Conservation (phyloP, 2,113 vertebrate species). For the Thamnaconus septentrionalis region DNA sequence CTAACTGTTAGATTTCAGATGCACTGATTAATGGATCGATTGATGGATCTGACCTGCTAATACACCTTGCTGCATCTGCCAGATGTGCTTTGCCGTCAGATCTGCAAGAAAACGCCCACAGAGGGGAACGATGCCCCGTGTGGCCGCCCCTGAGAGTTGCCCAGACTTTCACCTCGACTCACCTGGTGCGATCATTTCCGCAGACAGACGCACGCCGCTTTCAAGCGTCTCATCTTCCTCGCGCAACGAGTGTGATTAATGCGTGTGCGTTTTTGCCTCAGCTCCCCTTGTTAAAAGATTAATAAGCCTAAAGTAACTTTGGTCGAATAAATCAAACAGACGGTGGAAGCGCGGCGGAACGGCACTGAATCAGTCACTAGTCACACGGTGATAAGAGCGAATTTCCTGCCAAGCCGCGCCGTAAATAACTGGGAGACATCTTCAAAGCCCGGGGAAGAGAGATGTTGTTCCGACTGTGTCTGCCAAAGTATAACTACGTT, state of each 20-base stretch:
- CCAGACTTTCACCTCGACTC: constrained; percentile 4
- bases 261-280: constrained; percentile 17
- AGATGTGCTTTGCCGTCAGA: too few relatives aligned
- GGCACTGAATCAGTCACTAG: constrained; percentile 26
- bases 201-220: constrained; percentile 6
- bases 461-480: constrained; percentile 23
- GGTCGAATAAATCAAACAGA: constrained; percentile 29
- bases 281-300: constrained; percentile 15
- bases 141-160: not conserved
- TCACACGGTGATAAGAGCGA: constrained; percentile 18
- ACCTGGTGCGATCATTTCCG: constrained; percentile 10
- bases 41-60: too few relatives aligned
- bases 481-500: constrained; percentile 28
- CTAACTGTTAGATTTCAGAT: too few relatives aligned
- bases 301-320: constrained; percentile 19
- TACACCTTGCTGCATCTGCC: too few relatives aligned
- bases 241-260: constrained; percentile 19
- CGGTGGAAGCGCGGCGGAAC: constrained; percentile 8
- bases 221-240: not conserved
- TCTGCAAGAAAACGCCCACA: too few relatives aligned
- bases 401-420: constrained; percentile 30
- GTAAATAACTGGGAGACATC: constrained; percentile 48
- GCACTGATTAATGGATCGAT: too few relatives aligned
- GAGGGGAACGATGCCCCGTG: too few relatives aligned
- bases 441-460: constrained; percentile 45